Evolutionary conservation across 2,888 invertebrate species (phyloP).

Genomic region (Eupithecia dodoneata): DNA sequence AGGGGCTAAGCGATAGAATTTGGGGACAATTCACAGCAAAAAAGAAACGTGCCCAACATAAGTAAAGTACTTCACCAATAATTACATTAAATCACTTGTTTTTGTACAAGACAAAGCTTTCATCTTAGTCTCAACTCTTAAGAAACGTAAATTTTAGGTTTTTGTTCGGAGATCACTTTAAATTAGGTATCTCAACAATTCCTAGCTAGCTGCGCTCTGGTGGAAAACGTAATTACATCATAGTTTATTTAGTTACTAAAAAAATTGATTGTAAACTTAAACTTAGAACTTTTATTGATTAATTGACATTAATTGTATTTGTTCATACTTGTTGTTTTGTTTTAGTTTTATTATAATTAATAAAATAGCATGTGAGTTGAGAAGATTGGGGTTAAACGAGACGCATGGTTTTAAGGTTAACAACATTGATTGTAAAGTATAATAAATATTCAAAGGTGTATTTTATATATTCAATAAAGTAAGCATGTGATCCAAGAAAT

Average conservation of each 20-base stretch:
- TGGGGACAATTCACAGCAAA: too few relatives aligned
- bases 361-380: slow-evolving; percentile 1
- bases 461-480: background rate
- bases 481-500: background rate
- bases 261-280: background rate
- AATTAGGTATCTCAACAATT: too few relatives aligned
- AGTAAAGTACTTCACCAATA: too few relatives aligned
- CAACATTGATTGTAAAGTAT: background rate
- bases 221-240: background rate
- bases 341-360: background rate
- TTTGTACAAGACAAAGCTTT: too few relatives aligned
- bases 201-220: background rate
- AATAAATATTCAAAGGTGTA: background rate
- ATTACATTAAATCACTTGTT: too few relatives aligned
- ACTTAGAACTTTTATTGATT: background rate
- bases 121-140: too few relatives aligned
- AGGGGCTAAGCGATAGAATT: too few relatives aligned
- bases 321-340: background rate
- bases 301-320: background rate
- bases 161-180: too few relatives aligned
- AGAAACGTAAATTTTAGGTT: too few relatives aligned
- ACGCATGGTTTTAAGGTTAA: background rate
- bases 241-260: background rate
- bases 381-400: background rate
- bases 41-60: too few relatives aligned